A percentile compares a stretch with the other conserved stretches of the same genome.
phyloP scores from a whole-genome alignment of 2,113 vertebrate genomes.

The Amblyopsis rosae region DNA sequence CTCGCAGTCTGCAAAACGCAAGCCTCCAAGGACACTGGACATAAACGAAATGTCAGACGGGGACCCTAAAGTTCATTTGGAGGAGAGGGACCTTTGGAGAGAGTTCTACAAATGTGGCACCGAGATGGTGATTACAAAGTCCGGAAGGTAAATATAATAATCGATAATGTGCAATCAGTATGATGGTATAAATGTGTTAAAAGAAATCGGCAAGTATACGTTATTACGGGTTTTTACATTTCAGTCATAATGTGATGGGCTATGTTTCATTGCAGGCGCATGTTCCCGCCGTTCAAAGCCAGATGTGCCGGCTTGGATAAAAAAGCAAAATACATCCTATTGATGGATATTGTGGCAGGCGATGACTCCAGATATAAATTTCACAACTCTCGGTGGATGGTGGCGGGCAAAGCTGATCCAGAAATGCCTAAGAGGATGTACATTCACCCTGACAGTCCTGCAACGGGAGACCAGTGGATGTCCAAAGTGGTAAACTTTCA shows the following conservation, averaged over 20 bases:
- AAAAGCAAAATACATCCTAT: constrained; percentile 88
- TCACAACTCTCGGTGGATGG: constrained; percentile 93
- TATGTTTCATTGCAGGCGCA: constrained; percentile 77
- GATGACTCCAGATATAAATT: constrained; percentile 97
- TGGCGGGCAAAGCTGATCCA: constrained; percentile 95
- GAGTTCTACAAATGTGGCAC: constrained; percentile 92
- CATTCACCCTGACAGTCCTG: constrained; percentile 95
- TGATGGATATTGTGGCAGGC: constrained; percentile 93
- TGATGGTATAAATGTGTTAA: background rate
- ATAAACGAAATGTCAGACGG: constrained; percentile 82
- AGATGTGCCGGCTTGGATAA: constrained; percentile 90
- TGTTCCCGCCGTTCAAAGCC: constrained; percentile 95
- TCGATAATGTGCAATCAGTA: background rate
- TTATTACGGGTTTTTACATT: background rate
- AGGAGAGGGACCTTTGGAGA: constrained; percentile 91
- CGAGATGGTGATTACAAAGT: constrained; percentile 98
- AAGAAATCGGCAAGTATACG: background rate
- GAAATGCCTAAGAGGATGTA: constrained; percentile 97
- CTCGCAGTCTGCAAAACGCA: constrained; percentile 64
- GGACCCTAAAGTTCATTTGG: constrained; percentile 89
- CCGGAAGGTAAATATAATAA: constrained; percentile 83
- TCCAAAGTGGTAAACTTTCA: constrained; percentile 93
- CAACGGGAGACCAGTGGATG: constrained; percentile 96
- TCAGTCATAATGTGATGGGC: no score
- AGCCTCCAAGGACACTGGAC: constrained; percentile 80